Percentiles rank a stretch among this genome's conserved stretches.
These are phyloP conservation scores for Liposcelis brunnea DNA, from an alignment of 2,888 invertebrate species.

Conservation along the genomic window DNA sequence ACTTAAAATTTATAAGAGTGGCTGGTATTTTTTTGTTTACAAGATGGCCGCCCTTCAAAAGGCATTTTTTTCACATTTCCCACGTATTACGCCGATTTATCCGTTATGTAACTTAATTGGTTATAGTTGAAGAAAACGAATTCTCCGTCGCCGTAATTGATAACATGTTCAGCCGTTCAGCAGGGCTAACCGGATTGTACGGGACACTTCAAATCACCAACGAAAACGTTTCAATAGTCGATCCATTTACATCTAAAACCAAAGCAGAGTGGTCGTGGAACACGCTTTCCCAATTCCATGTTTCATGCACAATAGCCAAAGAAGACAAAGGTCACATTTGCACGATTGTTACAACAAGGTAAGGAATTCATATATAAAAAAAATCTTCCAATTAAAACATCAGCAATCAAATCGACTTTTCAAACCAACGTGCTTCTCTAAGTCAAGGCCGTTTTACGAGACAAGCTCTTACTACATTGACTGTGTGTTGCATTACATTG, in stretches of 20 bases:
- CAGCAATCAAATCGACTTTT: not conserved
- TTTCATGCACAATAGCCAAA: slow-evolving; percentile 23
- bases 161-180: slow-evolving; percentile 42
- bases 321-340: slow-evolving; percentile 40
- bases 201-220: slow-evolving; percentile 37
- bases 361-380: slow-evolving; percentile 13
- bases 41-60: too few species aligned
- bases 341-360: slow-evolving; percentile 44
- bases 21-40: too few species aligned
- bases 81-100: too few species aligned
- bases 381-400: too few species aligned
- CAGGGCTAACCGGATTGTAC: slow-evolving; percentile 39
- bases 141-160: slow-evolving; percentile 43
- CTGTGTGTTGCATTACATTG: too few species aligned
- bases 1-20: too few species aligned
- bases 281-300: slow-evolving; percentile 28
- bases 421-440: too few species aligned
- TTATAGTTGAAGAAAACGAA: slow-evolving; percentile 15
- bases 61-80: too few species aligned
- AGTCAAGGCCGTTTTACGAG: not conserved
- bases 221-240: slow-evolving; percentile 37
- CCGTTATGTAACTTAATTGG: too few species aligned
- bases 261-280: slow-evolving; percentile 39
- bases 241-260: slow-evolving; percentile 31
- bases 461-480: too few species aligned